Percentiles rank a stretch among this genome's conserved stretches.
Conservation (phyloP, 2,888 invertebrate genomes). For the Ganaspis brasiliensis region DNA sequence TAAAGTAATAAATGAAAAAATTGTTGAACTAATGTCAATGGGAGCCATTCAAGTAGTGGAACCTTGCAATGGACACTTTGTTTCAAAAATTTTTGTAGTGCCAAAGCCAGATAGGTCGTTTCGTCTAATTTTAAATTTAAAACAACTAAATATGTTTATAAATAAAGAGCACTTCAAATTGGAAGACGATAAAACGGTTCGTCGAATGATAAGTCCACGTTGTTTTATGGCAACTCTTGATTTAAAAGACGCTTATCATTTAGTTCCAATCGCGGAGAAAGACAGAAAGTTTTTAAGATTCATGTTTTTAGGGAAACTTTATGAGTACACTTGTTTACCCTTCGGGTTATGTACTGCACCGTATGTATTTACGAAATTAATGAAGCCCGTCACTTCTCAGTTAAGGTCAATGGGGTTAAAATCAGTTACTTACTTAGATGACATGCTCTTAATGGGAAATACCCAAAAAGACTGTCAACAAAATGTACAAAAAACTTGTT, state of each 20-base stretch:
- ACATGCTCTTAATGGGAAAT: constrained; percentile 26
- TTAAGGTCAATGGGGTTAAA: too few species aligned
- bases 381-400: constrained; percentile 43
- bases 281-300: constrained; percentile 58
- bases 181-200: too few species aligned
- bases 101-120: constrained; percentile 41
- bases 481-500: neutral
- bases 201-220: constrained; percentile 12
- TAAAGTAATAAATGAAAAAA: neutral
- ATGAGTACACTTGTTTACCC: constrained; percentile 56
- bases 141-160: constrained; percentile 46
- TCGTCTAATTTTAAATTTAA: constrained; percentile 49
- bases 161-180: constrained; percentile 47
- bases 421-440: constrained; percentile 44
- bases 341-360: constrained; percentile 52
- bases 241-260: too few species aligned
- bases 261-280: constrained; percentile 43
- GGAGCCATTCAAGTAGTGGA: too few species aligned
- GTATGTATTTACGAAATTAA: neutral
- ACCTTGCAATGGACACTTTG: constrained; percentile 44
- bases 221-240: constrained; percentile 48
- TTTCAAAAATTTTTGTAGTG: constrained; percentile 45
- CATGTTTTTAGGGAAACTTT: constrained; percentile 46
- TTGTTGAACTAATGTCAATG: constrained; percentile 20
- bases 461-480: constrained; percentile 1